Evolutionary conservation across 2,888 invertebrate genomes (phyloP), one percentile per base, ranked within the genome.

Genomic region (Heliconius ismenius): DNA sequence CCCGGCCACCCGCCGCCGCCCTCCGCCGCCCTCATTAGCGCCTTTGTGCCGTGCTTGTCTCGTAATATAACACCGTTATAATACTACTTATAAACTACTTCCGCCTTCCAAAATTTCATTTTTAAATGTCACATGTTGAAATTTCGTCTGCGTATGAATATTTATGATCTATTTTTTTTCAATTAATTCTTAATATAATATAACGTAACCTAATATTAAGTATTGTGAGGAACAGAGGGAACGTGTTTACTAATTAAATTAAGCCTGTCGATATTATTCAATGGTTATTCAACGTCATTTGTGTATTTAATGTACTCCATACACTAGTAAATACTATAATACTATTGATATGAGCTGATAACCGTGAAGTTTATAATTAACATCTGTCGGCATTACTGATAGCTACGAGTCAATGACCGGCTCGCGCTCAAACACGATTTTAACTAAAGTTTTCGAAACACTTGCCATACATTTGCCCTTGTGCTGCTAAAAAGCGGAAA

Each of bases 11-110:
- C 18, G 7, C 21, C 18, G 2, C 21, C 9, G 7, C 49, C 49
- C 21, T 4, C 81, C 86, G 87, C 88, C 90, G 90, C 90, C 92
- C 92, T 93, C 94, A 93, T 93, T 93, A 93, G 90, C 92, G 92
- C 93, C 92, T 93, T 92, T 92, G 92, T 92, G 89, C 90, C 91
- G 91, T 90, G 90, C 92, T 92, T 92, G 91, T 92, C 92, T 90
- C 89, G 89, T 90, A 92, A 91, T 83, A 79, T 91, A 92, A 91
- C 89, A 91, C 91, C 91, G 90, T 89, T 84, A 87, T 88, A 86
- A 86, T 79, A 77, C 76, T 77, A 80, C 73, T 80, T 74, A 76
- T 26, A 76, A 68, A 76, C 74, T 70, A 75, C 77, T 78, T 78
- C 77, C 81, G 75, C 32, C 67, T 76, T 54, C 76, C 76, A 65